Conservation (phyloP, 2,888 invertebrate species). For the Gibbula magus region DNA sequence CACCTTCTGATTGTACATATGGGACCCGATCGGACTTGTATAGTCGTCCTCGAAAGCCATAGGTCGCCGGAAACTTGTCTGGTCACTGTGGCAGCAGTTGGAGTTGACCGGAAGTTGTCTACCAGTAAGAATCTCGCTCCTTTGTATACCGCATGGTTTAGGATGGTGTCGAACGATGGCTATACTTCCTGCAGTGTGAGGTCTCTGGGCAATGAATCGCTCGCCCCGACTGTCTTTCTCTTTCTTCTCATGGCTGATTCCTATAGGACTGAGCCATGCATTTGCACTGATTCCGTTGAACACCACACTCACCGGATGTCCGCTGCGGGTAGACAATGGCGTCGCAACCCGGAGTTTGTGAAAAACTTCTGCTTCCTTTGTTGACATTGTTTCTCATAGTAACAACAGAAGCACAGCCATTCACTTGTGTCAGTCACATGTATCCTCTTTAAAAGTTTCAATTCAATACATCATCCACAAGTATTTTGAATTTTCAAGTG, state of each 20-base stretch:
- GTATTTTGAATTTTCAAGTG: too few species aligned
- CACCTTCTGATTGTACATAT: neutral
- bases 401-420: too few species aligned
- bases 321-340: neutral
- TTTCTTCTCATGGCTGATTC: slow-evolving; percentile 16
- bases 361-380: slow-evolving; percentile 28
- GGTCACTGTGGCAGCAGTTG: neutral
- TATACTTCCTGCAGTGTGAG: slow-evolving; percentile 30
- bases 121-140: slow-evolving; percentile 29
- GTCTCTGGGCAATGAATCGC: slow-evolving; percentile 22
- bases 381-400: slow-evolving; percentile 6
- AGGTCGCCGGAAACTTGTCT: neutral
- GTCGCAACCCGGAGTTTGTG: slow-evolving; percentile 30
- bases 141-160: slow-evolving; percentile 25
- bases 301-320: slow-evolving; percentile 25
- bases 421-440: too few species aligned
- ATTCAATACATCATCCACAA: neutral
- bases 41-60: neutral
- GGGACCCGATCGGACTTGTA: neutral
- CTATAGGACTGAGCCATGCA: slow-evolving; percentile 37
- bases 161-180: slow-evolving; percentile 29
- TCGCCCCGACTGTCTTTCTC: neutral
- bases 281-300: slow-evolving; percentile 40
- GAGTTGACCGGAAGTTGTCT: neutral
- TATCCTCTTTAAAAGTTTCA: too few species aligned